phyloP scores from a whole-genome alignment of 1,140 invertebrate genomes.

The Drosophila hydei region DNA sequence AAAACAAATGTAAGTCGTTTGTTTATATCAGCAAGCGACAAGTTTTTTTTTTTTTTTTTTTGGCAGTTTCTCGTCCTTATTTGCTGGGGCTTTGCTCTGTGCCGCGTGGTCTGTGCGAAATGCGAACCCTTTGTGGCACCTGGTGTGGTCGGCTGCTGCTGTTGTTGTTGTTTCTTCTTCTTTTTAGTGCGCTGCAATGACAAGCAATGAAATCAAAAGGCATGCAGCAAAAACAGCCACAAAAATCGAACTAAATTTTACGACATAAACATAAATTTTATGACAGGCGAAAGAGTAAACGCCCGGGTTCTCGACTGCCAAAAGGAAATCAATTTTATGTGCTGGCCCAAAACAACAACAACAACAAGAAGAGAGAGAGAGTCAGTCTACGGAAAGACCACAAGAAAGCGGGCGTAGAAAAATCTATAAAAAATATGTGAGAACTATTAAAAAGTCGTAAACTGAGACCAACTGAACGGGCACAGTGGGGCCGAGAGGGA shows the following conservation, averaged over 20 bases:
- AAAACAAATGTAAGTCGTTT: slow-evolving; percentile 84
- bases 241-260: slow-evolving; percentile 80
- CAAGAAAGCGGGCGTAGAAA: slow-evolving; percentile 54
- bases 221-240: slow-evolving; percentile 41
- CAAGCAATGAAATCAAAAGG: slow-evolving; percentile 55
- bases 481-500: neutral
- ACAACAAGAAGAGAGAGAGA: slow-evolving; percentile 39
- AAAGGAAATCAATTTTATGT: slow-evolving; percentile 83
- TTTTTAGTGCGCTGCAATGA: slow-evolving; percentile 46
- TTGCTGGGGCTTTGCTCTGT: slow-evolving; percentile 11
- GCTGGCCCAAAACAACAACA: slow-evolving; percentile 69
- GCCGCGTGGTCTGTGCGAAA: slow-evolving; percentile 31
- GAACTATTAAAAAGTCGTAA: slow-evolving; percentile 84
- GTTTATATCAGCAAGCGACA: slow-evolving; percentile 83
- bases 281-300: slow-evolving; percentile 67
- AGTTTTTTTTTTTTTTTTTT: slow-evolving; percentile 25
- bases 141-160: slow-evolving; percentile 33
- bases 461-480: slow-evolving; percentile 43
- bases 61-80: neutral
- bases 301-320: slow-evolving; percentile 11
- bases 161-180: neutral
- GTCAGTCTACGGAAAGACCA: slow-evolving; percentile 17
- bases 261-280: slow-evolving; percentile 83
- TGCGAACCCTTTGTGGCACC: slow-evolving; percentile 40
- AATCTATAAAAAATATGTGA: slow-evolving; percentile 83